A percentile compares a stretch with the other conserved stretches of the same genome.
These are phyloP conservation scores for Melanerpes formicivorus DNA, from an alignment of 2,113 vertebrate species.

Conservation along the genomic window DNA sequence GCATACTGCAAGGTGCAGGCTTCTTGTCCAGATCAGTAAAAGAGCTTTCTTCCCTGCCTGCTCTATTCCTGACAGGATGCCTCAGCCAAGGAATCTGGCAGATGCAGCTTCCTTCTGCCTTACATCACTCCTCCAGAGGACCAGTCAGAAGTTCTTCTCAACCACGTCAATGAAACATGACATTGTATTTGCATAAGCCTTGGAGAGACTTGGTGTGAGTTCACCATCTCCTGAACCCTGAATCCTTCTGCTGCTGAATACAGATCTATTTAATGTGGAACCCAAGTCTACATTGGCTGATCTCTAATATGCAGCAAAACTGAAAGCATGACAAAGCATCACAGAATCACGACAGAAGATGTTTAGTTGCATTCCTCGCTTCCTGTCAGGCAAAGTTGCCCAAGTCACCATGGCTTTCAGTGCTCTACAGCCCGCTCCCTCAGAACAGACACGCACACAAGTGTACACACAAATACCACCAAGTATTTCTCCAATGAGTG, in stretches of 20 bases:
- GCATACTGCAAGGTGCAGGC: accelerated
- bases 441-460: neutral
- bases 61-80: neutral
- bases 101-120: neutral
- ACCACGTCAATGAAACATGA: neutral
- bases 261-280: neutral
- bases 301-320: neutral
- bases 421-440: neutral
- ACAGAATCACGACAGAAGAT: neutral
- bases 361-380: neutral
- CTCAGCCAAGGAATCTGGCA: neutral
- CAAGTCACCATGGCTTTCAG: neutral
- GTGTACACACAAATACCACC: neutral
- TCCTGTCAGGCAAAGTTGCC: neutral
- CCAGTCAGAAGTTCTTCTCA: neutral
- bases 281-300: neutral
- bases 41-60: neutral
- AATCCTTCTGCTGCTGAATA: neutral
- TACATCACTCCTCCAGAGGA: neutral
- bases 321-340: neutral
- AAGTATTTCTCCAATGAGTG: neutral
- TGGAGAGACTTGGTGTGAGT: neutral
- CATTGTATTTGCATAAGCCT: neutral
- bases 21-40: neutral
- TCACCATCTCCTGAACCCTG: neutral